phyloP scores from a whole-genome alignment of 2,113 vertebrate species.

The Osmerus eperlanus region DNA sequence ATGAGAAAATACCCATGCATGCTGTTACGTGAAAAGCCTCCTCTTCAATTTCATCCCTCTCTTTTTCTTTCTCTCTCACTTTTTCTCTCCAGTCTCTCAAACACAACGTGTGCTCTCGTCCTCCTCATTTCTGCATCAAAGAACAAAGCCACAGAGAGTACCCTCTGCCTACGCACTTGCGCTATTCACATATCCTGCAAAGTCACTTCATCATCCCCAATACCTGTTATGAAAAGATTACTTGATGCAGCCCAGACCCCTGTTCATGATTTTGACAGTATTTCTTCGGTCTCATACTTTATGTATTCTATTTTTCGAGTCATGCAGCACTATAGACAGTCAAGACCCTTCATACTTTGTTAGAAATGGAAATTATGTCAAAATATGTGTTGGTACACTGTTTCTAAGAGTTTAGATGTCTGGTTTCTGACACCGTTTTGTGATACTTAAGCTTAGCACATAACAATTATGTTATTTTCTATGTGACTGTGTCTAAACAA shows the following conservation, averaged over 20 bases:
- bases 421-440: constrained; percentile 4
- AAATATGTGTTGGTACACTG: constrained; percentile 26
- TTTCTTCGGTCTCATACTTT: constrained; percentile 7
- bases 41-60: constrained; percentile 21
- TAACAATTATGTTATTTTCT: no score
- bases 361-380: constrained; percentile 1
- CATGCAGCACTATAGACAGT: no score
- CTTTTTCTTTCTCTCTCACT: no score
- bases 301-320: no score
- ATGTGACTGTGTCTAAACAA: neutral
- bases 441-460: no score
- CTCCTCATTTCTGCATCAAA: constrained; percentile 34
- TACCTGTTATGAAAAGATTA: constrained; percentile 24
- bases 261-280: constrained; percentile 27
- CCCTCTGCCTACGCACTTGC: constrained; percentile 20
- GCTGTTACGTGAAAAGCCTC: constrained; percentile 23
- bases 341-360: no score
- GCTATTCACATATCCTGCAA: constrained; percentile 34
- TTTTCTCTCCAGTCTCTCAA: no score
- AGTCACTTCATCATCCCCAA: constrained; percentile 38
- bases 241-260: constrained; percentile 32
- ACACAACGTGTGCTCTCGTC: neutral
- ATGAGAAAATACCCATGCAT: constrained; percentile 32
- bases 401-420: constrained; percentile 20
- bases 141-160: constrained; percentile 29